Evolutionary conservation across 1,140 invertebrate species (phyloP), one percentile per base, ranked within the genome.

Genomic region (Caenorhabditis brenneri): DNA sequence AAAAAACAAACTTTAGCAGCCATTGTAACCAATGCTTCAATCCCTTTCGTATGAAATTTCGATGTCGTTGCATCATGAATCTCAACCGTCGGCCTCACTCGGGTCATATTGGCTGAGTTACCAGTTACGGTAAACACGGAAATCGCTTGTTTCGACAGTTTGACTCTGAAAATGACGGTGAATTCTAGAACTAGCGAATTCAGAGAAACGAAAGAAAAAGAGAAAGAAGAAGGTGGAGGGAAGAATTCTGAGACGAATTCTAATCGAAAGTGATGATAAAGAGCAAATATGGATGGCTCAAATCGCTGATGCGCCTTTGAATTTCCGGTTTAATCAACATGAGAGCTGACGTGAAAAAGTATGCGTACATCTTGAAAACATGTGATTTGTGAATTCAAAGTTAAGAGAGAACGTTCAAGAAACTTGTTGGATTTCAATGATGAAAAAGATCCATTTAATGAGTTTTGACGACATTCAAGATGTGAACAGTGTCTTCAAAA

Each of bases 11-110:
- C 65, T 31, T 42, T 74, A 10, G 65, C 65, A 24, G 65, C 65
- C 65, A 74, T 74, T 74, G 65, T 74, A 10, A 74, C 65, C 4
- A 74, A 19, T 10, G 65, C 65, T n/a, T 74, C 65, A 15, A 74
- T 74, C 15, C 65, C 65, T 74, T 74, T 74, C 36, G 65, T 74
- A 42, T 74, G 65, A 42, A 74, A 74, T 42, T 74, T 74, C 29
- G 65, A 74, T 0, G 65, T 74, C 0, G 33, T 74, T 10, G 65
- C 65, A 42, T 74, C 65, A 42, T 12, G 36, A 42, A 74, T n/a
- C 19, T 74, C 65, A 3, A n/a, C 36, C 15, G 36, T 27, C n/a
- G 65, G 65, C 9, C 65, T 33, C 10, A 74, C 36, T 74, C 65
- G 42, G 9, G 65, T 65, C 58, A 65, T 65, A 24, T 33, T 74